Evolutionary conservation across 2,888 invertebrate species (phyloP).

Genomic region (Antitype chi): DNA sequence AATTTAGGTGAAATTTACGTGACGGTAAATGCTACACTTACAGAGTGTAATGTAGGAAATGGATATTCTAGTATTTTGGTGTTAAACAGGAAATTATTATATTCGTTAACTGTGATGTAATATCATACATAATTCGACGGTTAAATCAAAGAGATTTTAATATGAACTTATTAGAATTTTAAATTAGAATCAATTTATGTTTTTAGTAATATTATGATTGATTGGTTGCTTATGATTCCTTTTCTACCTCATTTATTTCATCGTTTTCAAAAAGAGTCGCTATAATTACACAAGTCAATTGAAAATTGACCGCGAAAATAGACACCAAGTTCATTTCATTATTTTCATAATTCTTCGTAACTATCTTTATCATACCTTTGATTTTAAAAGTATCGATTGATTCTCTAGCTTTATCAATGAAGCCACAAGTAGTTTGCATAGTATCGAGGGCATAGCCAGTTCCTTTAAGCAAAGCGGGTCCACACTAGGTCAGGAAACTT

Average conservation of each 20-base stretch:
- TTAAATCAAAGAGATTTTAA: conserved; percentile 17
- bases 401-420: conserved; percentile 25
- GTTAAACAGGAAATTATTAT: conserved; percentile 9
- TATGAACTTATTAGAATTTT: conserved; percentile 40
- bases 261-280: background rate
- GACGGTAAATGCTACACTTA: background rate
- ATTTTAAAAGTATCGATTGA: background rate
- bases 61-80: background rate
- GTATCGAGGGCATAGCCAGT: conserved; percentile 41
- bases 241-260: background rate
- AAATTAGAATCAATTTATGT: conserved; percentile 15
- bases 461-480: conserved; percentile 49
- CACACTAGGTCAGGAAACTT: conserved; percentile 42
- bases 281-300: background rate
- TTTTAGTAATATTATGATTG: background rate
- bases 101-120: conserved; percentile 32
- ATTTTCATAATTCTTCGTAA: background rate
- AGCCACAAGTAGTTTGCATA: conserved; percentile 13
- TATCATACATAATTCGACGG: background rate
- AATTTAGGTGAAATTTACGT: conserved; percentile 28
- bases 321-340: background rate
- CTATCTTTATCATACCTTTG: background rate
- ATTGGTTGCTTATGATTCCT: background rate
- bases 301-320: background rate
- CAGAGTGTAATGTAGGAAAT: background rate